These are phyloP conservation scores for Echeneis naucrates DNA, from an alignment of 2,797 vertebrate species.

Conservation along the genomic window DNA sequence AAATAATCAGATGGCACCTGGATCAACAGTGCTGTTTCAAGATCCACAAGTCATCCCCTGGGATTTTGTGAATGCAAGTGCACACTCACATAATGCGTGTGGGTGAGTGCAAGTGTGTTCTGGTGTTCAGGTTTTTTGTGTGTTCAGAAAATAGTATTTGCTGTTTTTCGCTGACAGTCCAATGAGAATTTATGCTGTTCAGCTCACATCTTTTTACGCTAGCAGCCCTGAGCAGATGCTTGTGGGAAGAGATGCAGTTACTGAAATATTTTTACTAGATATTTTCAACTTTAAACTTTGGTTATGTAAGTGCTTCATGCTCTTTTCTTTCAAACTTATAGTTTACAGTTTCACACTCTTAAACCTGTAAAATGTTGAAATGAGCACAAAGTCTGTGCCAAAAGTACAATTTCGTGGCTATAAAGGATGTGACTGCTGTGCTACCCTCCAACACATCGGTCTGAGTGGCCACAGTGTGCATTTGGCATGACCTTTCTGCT, in stretches of 20 bases:
- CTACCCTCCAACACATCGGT: not conserved
- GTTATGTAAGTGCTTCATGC: not conserved
- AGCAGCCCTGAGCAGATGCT: constrained; percentile 62
- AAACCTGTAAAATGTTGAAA: not conserved
- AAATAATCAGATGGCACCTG: constrained; percentile 86
- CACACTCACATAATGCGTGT: constrained; percentile 42
- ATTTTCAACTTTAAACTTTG: not conserved
- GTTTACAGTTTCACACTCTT: constrained; percentile 8
- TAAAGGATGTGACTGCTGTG: not conserved
- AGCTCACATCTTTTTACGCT: constrained; percentile 24
- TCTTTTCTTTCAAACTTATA: too few species aligned
- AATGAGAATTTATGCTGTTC: constrained; percentile 34
- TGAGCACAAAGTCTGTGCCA: constrained; percentile 1
- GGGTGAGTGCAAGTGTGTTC: constrained; percentile 30
- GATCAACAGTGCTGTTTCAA: constrained; percentile 80
- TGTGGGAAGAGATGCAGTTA: constrained; percentile 42
- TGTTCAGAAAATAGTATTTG: constrained; percentile 31
- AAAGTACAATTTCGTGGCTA: not conserved
- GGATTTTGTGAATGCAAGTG: constrained; percentile 56
- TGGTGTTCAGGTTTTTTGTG: constrained; percentile 20
- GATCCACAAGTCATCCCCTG: constrained; percentile 70
- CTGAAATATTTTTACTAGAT: constrained; percentile 3
- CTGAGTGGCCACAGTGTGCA: not conserved
- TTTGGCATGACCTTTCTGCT: not conserved
- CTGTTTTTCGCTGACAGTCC: constrained; percentile 37